Evolutionary conservation across 2,888 invertebrate species (phyloP).

Genomic region (Patella ulyssiponensis): DNA sequence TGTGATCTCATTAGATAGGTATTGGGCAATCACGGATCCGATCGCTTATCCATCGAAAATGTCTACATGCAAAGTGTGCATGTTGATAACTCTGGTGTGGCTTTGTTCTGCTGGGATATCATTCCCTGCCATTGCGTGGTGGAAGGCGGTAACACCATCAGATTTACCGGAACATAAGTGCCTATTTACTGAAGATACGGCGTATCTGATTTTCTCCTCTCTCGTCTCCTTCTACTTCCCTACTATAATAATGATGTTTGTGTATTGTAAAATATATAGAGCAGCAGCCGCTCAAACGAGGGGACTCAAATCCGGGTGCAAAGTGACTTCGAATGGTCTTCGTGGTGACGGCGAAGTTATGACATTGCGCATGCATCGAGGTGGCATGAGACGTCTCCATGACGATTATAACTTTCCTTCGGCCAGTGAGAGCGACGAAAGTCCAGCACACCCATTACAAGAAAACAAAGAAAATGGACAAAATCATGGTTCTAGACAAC

Average conservation of each 20-base stretch:
- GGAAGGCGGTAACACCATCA: slow-evolving; percentile 75
- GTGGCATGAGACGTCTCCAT: slow-evolving; percentile 76
- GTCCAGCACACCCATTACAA: slow-evolving; percentile 39
- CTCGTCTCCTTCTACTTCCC: slow-evolving; percentile 98
- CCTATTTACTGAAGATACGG: slow-evolving; percentile 95
- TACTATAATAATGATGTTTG: slow-evolving; percentile 96
- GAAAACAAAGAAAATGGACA: slow-evolving; percentile 13
- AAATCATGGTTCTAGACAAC: slow-evolving; percentile 38
- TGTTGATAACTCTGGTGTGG: slow-evolving; percentile 95
- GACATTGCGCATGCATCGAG: slow-evolving; percentile 93
- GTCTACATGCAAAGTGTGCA: slow-evolving; percentile 88
- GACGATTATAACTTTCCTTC: slow-evolving; percentile 69
- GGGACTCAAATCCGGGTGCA: slow-evolving; percentile 91
- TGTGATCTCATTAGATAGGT: slow-evolving; percentile 95
- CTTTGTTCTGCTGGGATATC: slow-evolving; percentile 96
- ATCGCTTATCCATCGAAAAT: slow-evolving; percentile 96
- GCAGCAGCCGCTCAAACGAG: slow-evolving; percentile 94
- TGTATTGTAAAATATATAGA: slow-evolving; percentile 95
- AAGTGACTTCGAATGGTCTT: slow-evolving; percentile 73
- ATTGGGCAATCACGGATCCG: slow-evolving; percentile 99
- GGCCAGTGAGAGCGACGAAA: slow-evolving; percentile 59
- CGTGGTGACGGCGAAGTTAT: slow-evolving; percentile 80
- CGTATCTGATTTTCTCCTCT: slow-evolving; percentile 96
- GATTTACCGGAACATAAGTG: slow-evolving; percentile 75
- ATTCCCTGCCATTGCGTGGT: slow-evolving; percentile 91